Base-by-base conservation (phyloP, 2,888 invertebrate genomes). In the Lasioglossum pauxillum region DNA sequence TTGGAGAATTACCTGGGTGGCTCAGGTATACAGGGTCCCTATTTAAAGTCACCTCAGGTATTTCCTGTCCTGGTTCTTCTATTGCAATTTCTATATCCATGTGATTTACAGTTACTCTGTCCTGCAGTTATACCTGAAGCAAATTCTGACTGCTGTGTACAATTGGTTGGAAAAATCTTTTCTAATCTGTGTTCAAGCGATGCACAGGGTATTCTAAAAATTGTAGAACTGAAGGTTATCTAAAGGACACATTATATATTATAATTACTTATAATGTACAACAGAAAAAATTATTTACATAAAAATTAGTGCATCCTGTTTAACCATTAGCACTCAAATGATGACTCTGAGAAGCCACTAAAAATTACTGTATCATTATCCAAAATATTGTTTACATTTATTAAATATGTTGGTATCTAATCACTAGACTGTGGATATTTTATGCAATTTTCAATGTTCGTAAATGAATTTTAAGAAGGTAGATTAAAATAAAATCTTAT, bases 31-130 rank as follows among this genome's bases (percentile, higher is more conserved):
- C 5, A 72, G 38, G 73, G 71, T 67, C 41, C 75, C 38, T 75
- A 86, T 86, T 89, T 75, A 78, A 82, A 80, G 71, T 78, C 69
- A 80, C 49, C 69, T 85, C 87, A 87, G 83, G 80, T 89, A 83
- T 49, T 78, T 82, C 44, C 77, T 89, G 64, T 38, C 38, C 57
- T 23, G 10, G 60, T 12, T 77, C 64, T 38, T 69, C 14, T 35
- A 49, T 16, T 53, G 41, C 31, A 75, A 23, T 78, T 31, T 38
- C 12, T 46, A 35, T 35, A 16, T 27, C 35, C 60, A 41, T 60
- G 72, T 14, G 57, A 35, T 73, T 31, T 57, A 72, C 10, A 16
- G 38, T 49, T 41, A 41, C 7, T 49, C 53, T 38, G 14, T 31
- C 41, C 31, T 46, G 14, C 57, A 46, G 3, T 53, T 75, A 16